Evolutionary conservation across 2,888 invertebrate genomes (phyloP).

Genomic region (Nymphalis c-album): DNA sequence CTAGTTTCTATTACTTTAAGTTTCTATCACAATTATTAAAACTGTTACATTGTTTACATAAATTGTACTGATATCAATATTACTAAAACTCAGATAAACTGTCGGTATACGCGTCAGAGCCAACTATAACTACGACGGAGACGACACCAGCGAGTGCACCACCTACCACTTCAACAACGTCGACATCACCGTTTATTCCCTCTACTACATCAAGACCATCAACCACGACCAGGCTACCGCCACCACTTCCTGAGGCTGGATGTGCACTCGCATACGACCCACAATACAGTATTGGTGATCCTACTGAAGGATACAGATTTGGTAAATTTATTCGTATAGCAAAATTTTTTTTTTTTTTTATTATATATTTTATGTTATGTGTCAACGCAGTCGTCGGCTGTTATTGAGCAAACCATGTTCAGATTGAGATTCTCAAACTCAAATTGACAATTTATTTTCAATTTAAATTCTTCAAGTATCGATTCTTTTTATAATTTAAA

Average conservation of each 20-base stretch:
- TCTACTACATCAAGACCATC: slow-evolving; percentile 34
- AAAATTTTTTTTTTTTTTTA: no score
- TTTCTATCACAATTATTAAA: no score
- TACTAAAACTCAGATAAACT: slow-evolving; percentile 32
- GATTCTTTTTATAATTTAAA: no score
- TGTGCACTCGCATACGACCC: slow-evolving; percentile 77
- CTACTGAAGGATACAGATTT: slow-evolving; percentile 82
- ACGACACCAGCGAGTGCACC: slow-evolving; percentile 29
- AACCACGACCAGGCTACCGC: slow-evolving; percentile 54
- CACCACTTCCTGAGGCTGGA: slow-evolving; percentile 70
- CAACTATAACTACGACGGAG: slow-evolving; percentile 34
- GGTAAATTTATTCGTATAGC: slow-evolving; percentile 65
- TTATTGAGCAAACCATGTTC: no score
- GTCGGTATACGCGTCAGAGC: slow-evolving; percentile 29
- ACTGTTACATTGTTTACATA: no score
- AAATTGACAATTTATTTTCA: no score
- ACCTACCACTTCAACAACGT: slow-evolving; percentile 26
- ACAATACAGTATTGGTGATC: slow-evolving; percentile 72
- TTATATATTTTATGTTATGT: background rate
- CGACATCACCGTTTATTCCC: slow-evolving; percentile 33
- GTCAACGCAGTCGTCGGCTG: no score
- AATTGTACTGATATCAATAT: no score
- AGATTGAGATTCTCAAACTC: no score
- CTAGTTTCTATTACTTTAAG: no score
- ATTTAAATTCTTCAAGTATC: no score